Conservation (phyloP, 2,797 vertebrate species). For the Halcyon leucocephala region DNA sequence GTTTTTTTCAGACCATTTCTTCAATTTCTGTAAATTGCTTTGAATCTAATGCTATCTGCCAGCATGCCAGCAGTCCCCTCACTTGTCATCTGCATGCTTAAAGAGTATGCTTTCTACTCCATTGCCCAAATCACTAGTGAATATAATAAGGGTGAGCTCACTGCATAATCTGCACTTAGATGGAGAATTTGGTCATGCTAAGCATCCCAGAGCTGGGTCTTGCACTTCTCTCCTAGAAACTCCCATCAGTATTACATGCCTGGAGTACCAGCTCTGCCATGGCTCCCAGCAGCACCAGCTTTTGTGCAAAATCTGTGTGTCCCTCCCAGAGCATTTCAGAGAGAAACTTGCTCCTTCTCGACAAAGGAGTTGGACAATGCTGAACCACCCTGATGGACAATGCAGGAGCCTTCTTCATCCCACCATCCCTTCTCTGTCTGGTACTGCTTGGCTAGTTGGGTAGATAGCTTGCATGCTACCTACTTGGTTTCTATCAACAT, state of each 20-base stretch:
- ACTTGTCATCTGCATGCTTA: not conserved
- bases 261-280: not conserved
- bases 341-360: not conserved
- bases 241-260: not conserved
- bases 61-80: not conserved
- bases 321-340: not conserved
- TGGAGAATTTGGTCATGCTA: not conserved
- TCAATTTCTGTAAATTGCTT: slow-evolving; percentile 24
- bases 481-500: not conserved
- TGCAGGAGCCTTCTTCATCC: not conserved
- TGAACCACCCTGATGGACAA: not conserved
- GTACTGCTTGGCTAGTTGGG: not conserved
- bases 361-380: not conserved
- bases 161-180: not conserved
- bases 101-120: slow-evolving; percentile 32
- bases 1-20: not conserved
- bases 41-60: not conserved
- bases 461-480: not conserved
- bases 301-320: not conserved
- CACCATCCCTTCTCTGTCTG: not conserved
- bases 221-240: not conserved
- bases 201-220: not conserved
- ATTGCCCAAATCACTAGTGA: slow-evolving; percentile 4
- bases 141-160: not conserved
- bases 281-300: not conserved